Evolutionary conservation across 1,140 invertebrate genomes (phyloP), one percentile per base, ranked within the genome.

Genomic region (Xylocopa sonorina): DNA sequence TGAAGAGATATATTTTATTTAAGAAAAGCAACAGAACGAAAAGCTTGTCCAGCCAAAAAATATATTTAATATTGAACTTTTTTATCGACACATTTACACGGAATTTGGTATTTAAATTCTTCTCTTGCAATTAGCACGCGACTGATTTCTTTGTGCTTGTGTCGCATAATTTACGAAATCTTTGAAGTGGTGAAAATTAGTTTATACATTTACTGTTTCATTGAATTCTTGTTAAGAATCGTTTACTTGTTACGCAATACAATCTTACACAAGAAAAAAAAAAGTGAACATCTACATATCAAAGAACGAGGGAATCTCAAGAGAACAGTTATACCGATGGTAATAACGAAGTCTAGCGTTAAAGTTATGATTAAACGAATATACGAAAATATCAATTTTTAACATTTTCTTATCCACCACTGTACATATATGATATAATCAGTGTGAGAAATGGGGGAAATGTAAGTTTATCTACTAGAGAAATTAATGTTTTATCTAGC

Each of bases 401-500:
- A 27, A 67, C 32, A n/a, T 67, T 67, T 10, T 24, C 51, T 68
- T 18, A 29, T 3, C 38, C 64, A 34, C 32, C 50, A 51, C 64
- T 51, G 64, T 71, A 24, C n/a, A n/a, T 32, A 55, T 78, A 46
- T 32, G 27, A 38, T 46, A 55, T 69, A 76, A 53, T 48, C 67
- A 41, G 66, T 43, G 62, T 66, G 55, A 48, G 69, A 66, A 32
- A 43, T 48, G 27, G 41, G 7, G 51, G 57, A 72, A 55, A 72
- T 78, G 60, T 57, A 84, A 84, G 55, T 83, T 83, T 84, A 84
- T 84, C 66, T 78, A 43, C 58, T 85, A 85, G 83, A 85, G 50
- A 84, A 84, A 84, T 85, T 80, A 85, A 72, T 81, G 83, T 84
- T 84, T 85, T 81, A 85, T 67, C 74, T 63, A 77, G 67, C 83